These are phyloP conservation scores for Campopleginae sp. DNA, from an alignment of 2,888 invertebrate species.

Conservation along the genomic window DNA sequence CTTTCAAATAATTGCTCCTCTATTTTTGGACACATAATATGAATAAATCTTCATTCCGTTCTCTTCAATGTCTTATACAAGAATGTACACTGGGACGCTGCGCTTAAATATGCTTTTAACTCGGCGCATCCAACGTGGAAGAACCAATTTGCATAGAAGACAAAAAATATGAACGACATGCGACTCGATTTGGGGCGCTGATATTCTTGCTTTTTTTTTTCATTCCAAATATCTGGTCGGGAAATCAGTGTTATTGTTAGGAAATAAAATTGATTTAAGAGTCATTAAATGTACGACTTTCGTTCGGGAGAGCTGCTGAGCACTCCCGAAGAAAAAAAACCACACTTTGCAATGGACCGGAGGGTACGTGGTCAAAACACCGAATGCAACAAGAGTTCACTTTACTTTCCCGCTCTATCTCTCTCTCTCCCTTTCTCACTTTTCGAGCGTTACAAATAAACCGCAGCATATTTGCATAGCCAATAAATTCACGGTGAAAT, in stretches of 20 bases:
- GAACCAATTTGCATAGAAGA: too few relatives aligned
- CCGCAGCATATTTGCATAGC: slow-evolving; percentile 70
- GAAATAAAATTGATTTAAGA: background rate
- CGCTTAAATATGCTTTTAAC: background rate
- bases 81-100: background rate
- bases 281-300: slow-evolving; percentile 47
- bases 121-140: too few relatives aligned
- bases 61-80: background rate
- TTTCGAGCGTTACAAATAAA: slow-evolving; percentile 71
- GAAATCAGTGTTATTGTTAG: background rate
- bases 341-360: slow-evolving; percentile 37
- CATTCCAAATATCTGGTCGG: too few relatives aligned
- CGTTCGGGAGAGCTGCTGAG: slow-evolving; percentile 25
- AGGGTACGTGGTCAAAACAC: slow-evolving; percentile 22
- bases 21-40: background rate
- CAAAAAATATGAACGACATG: too few relatives aligned
- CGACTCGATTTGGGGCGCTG: too few relatives aligned
- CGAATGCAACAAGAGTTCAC: slow-evolving; percentile 19
- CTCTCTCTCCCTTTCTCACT: slow-evolving; percentile 15
- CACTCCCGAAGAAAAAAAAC: slow-evolving; percentile 29
- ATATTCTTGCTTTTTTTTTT: too few relatives aligned
- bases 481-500: slow-evolving; percentile 66
- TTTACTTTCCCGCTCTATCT: background rate
- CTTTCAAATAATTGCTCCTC: background rate
- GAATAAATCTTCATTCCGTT: background rate